Conservation (phyloP, 2,888 invertebrate species). For the Trachelus iudaicus region DNA sequence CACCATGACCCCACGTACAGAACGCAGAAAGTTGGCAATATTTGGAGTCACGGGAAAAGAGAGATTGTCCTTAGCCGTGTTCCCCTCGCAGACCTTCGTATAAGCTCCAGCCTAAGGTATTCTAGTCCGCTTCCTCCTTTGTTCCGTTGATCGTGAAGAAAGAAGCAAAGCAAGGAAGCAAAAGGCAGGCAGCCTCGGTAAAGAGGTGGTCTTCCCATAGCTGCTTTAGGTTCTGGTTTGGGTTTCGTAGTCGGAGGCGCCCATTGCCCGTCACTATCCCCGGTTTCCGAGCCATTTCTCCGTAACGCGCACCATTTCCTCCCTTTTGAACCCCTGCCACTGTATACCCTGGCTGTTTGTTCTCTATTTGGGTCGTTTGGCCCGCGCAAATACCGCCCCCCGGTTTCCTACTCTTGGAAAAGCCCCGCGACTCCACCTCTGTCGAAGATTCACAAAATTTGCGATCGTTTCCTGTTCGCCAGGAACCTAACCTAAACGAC, state of each 20-base stretch:
- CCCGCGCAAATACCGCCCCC: slow-evolving; percentile 62
- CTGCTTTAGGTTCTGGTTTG: slow-evolving; percentile 29
- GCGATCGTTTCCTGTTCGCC: slow-evolving; percentile 32
- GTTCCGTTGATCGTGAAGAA: slow-evolving; percentile 41
- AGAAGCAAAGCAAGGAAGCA: slow-evolving; percentile 21
- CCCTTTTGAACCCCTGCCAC: slow-evolving; percentile 52
- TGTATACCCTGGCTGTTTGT: slow-evolving; percentile 52
- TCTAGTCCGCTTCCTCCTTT: slow-evolving; percentile 57
- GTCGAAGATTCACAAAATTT: slow-evolving; percentile 52
- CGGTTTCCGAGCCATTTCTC: slow-evolving; percentile 66
- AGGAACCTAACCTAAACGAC: not conserved
- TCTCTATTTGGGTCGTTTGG: slow-evolving; percentile 65
- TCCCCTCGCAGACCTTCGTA: slow-evolving; percentile 39
- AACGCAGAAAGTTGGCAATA: not conserved
- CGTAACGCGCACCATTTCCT: slow-evolving; percentile 66
- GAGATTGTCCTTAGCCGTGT: slow-evolving; percentile 9
- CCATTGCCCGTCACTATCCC: slow-evolving; percentile 64
- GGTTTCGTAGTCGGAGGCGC: slow-evolving; percentile 39
- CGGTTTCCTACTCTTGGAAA: slow-evolving; percentile 18
- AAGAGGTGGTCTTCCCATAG: slow-evolving; percentile 33
- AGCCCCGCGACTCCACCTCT: slow-evolving; percentile 30
- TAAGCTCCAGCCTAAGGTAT: slow-evolving; percentile 35
- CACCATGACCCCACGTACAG: not conserved
- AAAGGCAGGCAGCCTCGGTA: slow-evolving; percentile 16
- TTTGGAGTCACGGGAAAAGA: not conserved